Conservation (phyloP, 1,140 invertebrate genomes). For the Harlomillsia oculata region DNA sequence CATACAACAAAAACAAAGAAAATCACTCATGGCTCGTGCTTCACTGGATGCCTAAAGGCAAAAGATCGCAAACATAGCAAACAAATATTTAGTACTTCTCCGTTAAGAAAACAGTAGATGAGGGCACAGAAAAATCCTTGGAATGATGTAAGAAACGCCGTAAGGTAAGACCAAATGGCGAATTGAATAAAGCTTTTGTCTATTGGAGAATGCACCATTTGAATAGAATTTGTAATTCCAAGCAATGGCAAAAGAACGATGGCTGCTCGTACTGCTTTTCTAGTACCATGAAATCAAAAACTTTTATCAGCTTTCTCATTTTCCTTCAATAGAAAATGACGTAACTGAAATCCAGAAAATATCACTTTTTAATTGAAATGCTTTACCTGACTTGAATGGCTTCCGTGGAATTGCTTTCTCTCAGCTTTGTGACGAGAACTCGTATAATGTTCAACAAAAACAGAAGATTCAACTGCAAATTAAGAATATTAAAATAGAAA, state of each 20-base stretch:
- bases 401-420: slow-evolving; percentile 44
- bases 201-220: slow-evolving; percentile 41
- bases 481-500: slow-evolving; percentile 12
- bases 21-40: background rate
- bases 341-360: background rate
- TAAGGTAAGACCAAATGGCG: slow-evolving; percentile 43
- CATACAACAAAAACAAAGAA: too few relatives aligned
- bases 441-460: slow-evolving; percentile 48
- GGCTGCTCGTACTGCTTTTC: slow-evolving; percentile 43
- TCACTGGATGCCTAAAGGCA: background rate
- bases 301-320: background rate
- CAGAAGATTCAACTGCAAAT: slow-evolving; percentile 45
- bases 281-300: slow-evolving; percentile 31
- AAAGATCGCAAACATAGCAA: background rate
- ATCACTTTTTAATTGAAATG: background rate
- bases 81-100: slow-evolving; percentile 40
- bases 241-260: slow-evolving; percentile 43
- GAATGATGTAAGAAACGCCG: slow-evolving; percentile 44
- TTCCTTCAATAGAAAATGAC: background rate
- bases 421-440: slow-evolving; percentile 49
- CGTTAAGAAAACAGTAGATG: slow-evolving; percentile 49
- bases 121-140: slow-evolving; percentile 48
- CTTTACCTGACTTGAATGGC: slow-evolving; percentile 46
- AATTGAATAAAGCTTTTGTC: slow-evolving; percentile 39
- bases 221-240: slow-evolving; percentile 42